A percentile compares a stretch with the other conserved stretches of the same genome.
Conservation (phyloP, 2,888 invertebrate species). For the Troides oblongomaculatus region DNA sequence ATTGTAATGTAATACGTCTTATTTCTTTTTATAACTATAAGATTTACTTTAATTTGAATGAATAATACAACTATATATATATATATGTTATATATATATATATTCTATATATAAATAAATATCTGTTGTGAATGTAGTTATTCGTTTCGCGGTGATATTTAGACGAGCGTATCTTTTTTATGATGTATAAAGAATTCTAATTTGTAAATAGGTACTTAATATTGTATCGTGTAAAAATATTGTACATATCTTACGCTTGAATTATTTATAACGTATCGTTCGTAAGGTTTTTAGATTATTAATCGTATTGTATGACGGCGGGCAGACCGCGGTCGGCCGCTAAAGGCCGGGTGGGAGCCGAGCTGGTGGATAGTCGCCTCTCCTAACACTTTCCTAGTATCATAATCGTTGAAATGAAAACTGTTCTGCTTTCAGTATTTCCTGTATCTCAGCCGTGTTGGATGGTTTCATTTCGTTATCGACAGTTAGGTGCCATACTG, state of each 20-base stretch:
- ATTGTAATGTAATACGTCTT: slow-evolving; percentile 84
- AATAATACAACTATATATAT: slow-evolving; percentile 48
- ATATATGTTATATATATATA: slow-evolving; percentile 48
- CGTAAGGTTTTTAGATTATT: slow-evolving; percentile 59
- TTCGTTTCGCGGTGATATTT: slow-evolving; percentile 79
- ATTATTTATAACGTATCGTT: slow-evolving; percentile 73
- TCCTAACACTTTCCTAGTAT: slow-evolving; percentile 22
- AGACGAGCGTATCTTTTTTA: slow-evolving; percentile 76
- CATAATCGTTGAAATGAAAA: slow-evolving; percentile 11
- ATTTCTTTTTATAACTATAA: slow-evolving; percentile 75
- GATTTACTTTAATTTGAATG: slow-evolving; percentile 72
- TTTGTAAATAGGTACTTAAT: slow-evolving; percentile 81
- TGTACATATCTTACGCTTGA: slow-evolving; percentile 80
- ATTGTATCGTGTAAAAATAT: slow-evolving; percentile 75
- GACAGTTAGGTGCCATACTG: slow-evolving; percentile 13
- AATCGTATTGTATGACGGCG: slow-evolving; percentile 53
- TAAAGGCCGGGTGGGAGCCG: slow-evolving; percentile 32
- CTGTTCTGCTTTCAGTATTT: slow-evolving; percentile 12
- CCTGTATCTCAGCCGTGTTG: slow-evolving; percentile 9
- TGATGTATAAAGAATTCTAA: slow-evolving; percentile 79
- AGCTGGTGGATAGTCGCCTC: slow-evolving; percentile 29
- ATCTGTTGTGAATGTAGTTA: slow-evolving; percentile 77
- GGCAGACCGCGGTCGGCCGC: slow-evolving; percentile 33
- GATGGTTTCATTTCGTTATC: slow-evolving; percentile 20
- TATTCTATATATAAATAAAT: slow-evolving; percentile 36